Conservation (phyloP, 2,888 invertebrate genomes). For the Drosophila meridiana region DNA sequence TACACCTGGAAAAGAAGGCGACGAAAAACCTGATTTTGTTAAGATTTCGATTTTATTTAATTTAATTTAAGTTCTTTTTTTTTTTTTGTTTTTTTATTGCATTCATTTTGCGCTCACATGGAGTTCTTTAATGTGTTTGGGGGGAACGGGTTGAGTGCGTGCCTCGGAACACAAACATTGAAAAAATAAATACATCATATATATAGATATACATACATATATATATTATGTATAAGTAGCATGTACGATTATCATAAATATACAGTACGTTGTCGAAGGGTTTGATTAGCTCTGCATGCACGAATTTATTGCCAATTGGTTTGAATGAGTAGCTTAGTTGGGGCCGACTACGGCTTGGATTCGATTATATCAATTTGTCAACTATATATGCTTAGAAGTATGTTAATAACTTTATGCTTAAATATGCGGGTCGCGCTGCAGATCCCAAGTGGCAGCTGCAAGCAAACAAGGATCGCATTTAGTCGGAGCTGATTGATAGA, state of each 20-base stretch:
- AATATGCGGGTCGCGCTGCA: slow-evolving; percentile 38
- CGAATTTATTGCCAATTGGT: slow-evolving; percentile 61
- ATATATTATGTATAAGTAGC: slow-evolving; percentile 39
- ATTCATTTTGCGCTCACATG: slow-evolving; percentile 4
- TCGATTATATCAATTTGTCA: slow-evolving; percentile 69
- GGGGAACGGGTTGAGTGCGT: slow-evolving; percentile 24
- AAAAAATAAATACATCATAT: slow-evolving; percentile 68
- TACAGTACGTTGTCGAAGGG: slow-evolving; percentile 47
- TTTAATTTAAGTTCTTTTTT: not conserved
- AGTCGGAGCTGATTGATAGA: fast-evolving
- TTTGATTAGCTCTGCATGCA: slow-evolving; percentile 37
- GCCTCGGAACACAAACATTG: slow-evolving; percentile 42
- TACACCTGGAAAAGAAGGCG: slow-evolving; percentile 24
- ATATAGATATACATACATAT: slow-evolving; percentile 53
- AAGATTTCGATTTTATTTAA: slow-evolving; percentile 30
- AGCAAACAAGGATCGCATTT: not conserved
- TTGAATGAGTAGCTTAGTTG: slow-evolving; percentile 35
- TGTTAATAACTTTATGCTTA: slow-evolving; percentile 72
- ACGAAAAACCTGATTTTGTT: slow-evolving; percentile 15
- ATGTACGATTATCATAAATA: slow-evolving; percentile 45
- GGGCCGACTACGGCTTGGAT: slow-evolving; percentile 45
- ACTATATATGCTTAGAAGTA: slow-evolving; percentile 63
- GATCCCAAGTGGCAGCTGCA: slow-evolving; percentile 26
- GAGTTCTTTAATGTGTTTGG: not conserved
- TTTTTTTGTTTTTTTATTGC: not conserved